phyloP scores from a whole-genome alignment of 2,113 vertebrate species.

The Probosciger aterrimus region DNA sequence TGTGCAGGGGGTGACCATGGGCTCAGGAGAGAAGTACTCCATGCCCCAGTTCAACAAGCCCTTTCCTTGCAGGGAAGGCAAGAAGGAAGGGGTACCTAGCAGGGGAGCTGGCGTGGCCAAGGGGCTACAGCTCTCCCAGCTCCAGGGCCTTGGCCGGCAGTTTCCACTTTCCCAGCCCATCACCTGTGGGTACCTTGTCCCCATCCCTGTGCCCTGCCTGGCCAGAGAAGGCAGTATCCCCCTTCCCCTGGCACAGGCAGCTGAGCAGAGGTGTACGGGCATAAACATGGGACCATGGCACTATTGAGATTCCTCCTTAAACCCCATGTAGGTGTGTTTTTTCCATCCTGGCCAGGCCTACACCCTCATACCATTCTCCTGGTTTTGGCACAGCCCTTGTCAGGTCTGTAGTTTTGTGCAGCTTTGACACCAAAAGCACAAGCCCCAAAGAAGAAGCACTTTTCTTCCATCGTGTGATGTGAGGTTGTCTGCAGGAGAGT shows the following conservation, averaged over 20 bases:
- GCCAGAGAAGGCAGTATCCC: background rate
- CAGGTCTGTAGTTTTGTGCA: background rate
- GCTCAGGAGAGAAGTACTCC: background rate
- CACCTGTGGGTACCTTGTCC: background rate
- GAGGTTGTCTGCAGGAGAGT: background rate
- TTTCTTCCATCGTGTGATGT: background rate
- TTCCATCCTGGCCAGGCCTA: background rate
- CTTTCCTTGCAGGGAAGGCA: background rate
- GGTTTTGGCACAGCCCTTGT: background rate
- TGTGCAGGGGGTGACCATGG: background rate
- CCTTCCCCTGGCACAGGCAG: background rate
- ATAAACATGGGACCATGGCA: background rate
- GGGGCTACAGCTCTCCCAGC: background rate
- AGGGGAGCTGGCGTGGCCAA: background rate
- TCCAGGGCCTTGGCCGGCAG: background rate
- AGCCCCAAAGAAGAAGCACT: background rate
- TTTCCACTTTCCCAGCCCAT: rapidly evolving
- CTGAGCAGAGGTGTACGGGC: background rate
- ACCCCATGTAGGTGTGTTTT: background rate
- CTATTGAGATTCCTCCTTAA: background rate
- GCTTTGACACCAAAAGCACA: background rate
- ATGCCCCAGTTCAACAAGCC: rapidly evolving
- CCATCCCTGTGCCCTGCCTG: background rate
- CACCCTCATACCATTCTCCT: background rate
- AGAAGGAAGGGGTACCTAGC: background rate